Base-by-base conservation (phyloP, 37 sponge, comb jelly and placozoan species). In the Spongia lamella region DNA sequence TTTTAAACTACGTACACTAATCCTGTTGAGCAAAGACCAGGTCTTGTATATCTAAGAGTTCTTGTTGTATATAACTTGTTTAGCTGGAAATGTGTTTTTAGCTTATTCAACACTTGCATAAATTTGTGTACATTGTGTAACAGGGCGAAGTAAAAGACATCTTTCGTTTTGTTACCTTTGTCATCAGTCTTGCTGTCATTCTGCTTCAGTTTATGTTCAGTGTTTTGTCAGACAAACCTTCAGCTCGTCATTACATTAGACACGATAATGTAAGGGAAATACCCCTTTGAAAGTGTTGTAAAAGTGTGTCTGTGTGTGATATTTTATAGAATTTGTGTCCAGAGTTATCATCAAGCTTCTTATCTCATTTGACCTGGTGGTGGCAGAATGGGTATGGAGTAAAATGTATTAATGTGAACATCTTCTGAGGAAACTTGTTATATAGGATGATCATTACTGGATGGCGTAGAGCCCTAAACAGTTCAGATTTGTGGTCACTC, bases 391-490 rank as follows among this genome's bases (percentile, higher is more conserved):
- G 47, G 47, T 43, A 43, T 43, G 47, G 5, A 43, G 5, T 43
- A 13, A 9, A 13, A 9, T 43, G 9, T 9, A 43, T 43, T 43
- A 43, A 43, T 43, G 5, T 43, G 7, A 13, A 9, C 9, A 43
- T 9, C 9, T 13, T 43, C 47, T 43, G 47, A 43, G 47, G 7
- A 43, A 43, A 13, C 5, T 43, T 43, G 47, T 56, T 38, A 17
- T 66, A 22, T 55, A 89, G 90, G 0, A 71, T 80, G 53, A 84
- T 95, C 33, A 78, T 72, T 70, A 50, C 33, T 38, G 96, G 96
- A 17, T 95, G 82, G 78, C 38, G 84, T 19, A 27, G 56, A 16
- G 56, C 93, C 0, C 73, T 95, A 22, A 54, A 76, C 37, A 64
- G 82, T 50, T 38, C 43, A 0, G 92, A 95, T 63, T 78, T 95